Percentiles rank a stretch among this genome's conserved stretches.
Conservation (phyloP, 2,113 vertebrate species). For the Meriones unguiculatus region DNA sequence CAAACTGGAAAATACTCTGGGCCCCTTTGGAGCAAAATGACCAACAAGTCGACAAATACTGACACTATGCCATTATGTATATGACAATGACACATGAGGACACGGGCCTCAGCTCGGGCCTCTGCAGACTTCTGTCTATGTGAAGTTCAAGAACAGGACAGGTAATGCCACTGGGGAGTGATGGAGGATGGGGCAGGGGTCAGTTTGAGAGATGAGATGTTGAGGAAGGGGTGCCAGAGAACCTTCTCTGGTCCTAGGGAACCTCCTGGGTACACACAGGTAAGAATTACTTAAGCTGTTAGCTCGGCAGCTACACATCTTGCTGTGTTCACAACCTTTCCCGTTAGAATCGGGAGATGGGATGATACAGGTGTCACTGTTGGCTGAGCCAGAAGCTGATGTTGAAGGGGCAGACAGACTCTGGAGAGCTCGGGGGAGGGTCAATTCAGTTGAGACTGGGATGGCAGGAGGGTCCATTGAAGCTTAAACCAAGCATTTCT, state of each 20-base stretch:
- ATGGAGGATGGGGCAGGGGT: neutral
- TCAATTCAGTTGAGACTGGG: neutral
- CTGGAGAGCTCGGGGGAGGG: neutral
- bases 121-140: neutral
- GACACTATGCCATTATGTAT: fast-evolving
- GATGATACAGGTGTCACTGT: neutral
- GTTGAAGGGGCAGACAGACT: fast-evolving
- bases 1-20: neutral
- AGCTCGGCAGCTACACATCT: too few species aligned
- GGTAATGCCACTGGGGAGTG: neutral
- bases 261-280: fast-evolving
- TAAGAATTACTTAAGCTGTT: neutral
- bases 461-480: neutral
- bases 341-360: neutral
- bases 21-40: fast-evolving
- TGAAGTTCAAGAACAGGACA: neutral
- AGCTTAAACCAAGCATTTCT: neutral
- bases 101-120: too few species aligned
- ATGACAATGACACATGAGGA: too few species aligned
- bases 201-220: neutral
- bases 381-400: neutral
- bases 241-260: neutral
- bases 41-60: fast-evolving
- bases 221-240: neutral
- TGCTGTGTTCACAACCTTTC: fast-evolving